phyloP scores from a whole-genome alignment of 2,888 invertebrate species.

The Drosophila yooni region DNA sequence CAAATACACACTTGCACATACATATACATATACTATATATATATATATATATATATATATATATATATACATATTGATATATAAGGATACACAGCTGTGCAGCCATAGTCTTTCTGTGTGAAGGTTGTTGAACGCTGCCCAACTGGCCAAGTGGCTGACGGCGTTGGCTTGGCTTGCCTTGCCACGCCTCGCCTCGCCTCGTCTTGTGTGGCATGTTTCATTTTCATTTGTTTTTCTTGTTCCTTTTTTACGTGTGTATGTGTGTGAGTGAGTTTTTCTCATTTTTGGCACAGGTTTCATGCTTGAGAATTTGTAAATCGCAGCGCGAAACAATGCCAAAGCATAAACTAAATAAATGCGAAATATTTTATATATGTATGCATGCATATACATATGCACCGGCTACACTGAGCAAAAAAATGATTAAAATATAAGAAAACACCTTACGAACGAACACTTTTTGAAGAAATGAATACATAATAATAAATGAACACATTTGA shows the following conservation, averaged over 20 bases:
- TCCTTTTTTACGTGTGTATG: neutral
- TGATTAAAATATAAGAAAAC: neutral
- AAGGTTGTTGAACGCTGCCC: slow-evolving; percentile 64
- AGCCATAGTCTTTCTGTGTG: slow-evolving; percentile 39
- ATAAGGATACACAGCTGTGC: slow-evolving; percentile 27
- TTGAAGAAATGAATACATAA: too few species aligned
- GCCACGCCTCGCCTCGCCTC: slow-evolving; percentile 16
- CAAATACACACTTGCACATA: slow-evolving; percentile 48
- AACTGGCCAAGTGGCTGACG: slow-evolving; percentile 54
- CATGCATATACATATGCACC: slow-evolving; percentile 1
- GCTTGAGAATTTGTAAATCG: slow-evolving; percentile 80
- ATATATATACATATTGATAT: neutral
- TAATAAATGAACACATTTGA: too few species aligned
- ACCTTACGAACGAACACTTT: too few species aligned
- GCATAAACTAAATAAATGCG: slow-evolving; percentile 81
- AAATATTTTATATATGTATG: slow-evolving; percentile 69
- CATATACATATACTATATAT: neutral
- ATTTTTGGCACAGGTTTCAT: slow-evolving; percentile 73
- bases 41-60: neutral
- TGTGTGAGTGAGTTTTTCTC: neutral
- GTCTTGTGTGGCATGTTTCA: slow-evolving; percentile 37
- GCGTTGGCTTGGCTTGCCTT: slow-evolving; percentile 39
- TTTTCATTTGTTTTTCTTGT: slow-evolving; percentile 11
- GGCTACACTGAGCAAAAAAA: neutral
- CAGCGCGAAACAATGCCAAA: slow-evolving; percentile 77